Percentiles rank a stretch among this genome's conserved stretches.
Evolutionary conservation across 1,140 invertebrate genomes (phyloP).

Genomic region (roundworm (Caenorhabditis elegans)): WBcel235 BX284605.5:12416501-12417000

Average conservation of each 20-base stretch:
- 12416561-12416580: conserved; percentile 37
- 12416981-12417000: conserved; percentile 70
- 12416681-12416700: neutral
- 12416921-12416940: neutral
- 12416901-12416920: neutral
- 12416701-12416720: neutral
- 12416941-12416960: too few relatives aligned
- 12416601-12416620: conserved; percentile 10
- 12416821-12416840: neutral
- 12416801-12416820: neutral
- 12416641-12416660: neutral
- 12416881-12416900: neutral
- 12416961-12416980: neutral
- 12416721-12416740: neutral
- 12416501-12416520: conserved; percentile 6
- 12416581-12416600: conserved; percentile 21
- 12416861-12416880: neutral
- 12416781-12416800: neutral
- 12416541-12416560: neutral
- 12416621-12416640: conserved; percentile 32
- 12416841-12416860: too few relatives aligned
- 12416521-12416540: too few relatives aligned
- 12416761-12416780: neutral
- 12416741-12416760: neutral
- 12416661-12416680: neutral